Evolutionary conservation across 2,797 vertebrate genomes (phyloP), one percentile per base, ranked within the genome.

Genomic region (Peromyscus nudipes): DNA sequence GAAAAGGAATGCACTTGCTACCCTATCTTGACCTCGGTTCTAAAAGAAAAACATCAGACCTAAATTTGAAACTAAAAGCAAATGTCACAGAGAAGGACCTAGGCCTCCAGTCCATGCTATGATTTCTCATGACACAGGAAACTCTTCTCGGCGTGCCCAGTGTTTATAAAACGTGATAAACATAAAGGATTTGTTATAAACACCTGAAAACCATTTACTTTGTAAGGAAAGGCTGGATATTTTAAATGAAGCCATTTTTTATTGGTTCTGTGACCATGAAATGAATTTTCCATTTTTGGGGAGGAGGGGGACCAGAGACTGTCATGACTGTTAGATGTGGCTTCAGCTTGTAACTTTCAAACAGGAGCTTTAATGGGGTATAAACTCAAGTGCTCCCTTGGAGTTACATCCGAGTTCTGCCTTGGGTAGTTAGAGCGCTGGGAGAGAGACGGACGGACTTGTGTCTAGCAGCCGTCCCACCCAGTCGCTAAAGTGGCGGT

Each of bases 261-360:
- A 89, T 92, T 87, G 91, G 83, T 92, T 98, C 96, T 93, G 17
- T 96, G 87, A 95, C 89, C 91, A 77, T 96, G 95, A 96, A 96
- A 94, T 84, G 73, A 94, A 73, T 94, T 98, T 97, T 96, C 97
- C 96, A 90, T 92, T 96, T 96, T 97, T 94, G 85, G 73, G 65
- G 94, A 37, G 13, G 34, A 95, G 83, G 83, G 96, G 49, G 95
- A 85, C 92, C 89, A 94, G 67, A 95, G 84, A 87, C 76, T 14
- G 0, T 90, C 91, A 21, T 93, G 43, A 93, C 73, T 90, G 89
- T 97, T 96, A 96, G 89, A 96, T 97, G 96, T 96, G 96, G 92
- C 96, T 97, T 97, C 46, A 73, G 91, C 87, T 96, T 92, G 79
- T 92, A 57, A 75, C 86, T 98, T 96, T 97, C 93, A 93, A 83